Conservation (phyloP, 2,797 vertebrate species). For the Kryptopterus vitreolus region DNA sequence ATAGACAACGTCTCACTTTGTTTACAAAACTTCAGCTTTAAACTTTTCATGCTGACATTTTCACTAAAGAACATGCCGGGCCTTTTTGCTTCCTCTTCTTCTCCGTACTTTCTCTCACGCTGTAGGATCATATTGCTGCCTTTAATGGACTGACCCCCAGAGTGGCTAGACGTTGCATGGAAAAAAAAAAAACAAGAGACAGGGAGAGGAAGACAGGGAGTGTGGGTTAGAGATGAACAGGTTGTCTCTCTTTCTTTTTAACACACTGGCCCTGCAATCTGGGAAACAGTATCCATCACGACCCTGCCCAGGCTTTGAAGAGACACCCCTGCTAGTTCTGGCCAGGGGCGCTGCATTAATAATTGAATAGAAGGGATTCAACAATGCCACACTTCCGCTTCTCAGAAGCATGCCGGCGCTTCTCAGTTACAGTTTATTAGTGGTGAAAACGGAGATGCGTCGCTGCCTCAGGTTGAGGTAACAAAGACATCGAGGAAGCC, state of each 20-base stretch:
- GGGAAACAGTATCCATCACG: slow-evolving; percentile 57
- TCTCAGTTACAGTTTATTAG: slow-evolving; percentile 58
- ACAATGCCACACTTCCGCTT: slow-evolving; percentile 56
- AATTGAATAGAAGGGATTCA: slow-evolving; percentile 57
- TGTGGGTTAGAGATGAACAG: slow-evolving; percentile 41
- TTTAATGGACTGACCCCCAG: slow-evolving; percentile 50
- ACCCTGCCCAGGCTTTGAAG: slow-evolving; percentile 58
- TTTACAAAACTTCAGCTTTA: slow-evolving; percentile 31
- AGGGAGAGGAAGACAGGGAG: slow-evolving; percentile 33
- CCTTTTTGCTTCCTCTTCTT: slow-evolving; percentile 27
- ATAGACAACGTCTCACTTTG: neutral
- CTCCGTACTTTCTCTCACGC: slow-evolving; percentile 46
- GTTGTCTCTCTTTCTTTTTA: slow-evolving; percentile 51
- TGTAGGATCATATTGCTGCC: slow-evolving; percentile 53
- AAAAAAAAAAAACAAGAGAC: slow-evolving; percentile 38
- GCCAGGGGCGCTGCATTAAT: slow-evolving; percentile 59
- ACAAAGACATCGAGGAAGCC: slow-evolving; percentile 45
- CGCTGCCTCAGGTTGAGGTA: slow-evolving; percentile 34
- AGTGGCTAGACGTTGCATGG: slow-evolving; percentile 50
- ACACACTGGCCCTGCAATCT: slow-evolving; percentile 52
- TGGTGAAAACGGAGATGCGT: slow-evolving; percentile 49
- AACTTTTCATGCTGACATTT: slow-evolving; percentile 24
- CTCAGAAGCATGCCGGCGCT: slow-evolving; percentile 43
- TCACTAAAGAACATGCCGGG: slow-evolving; percentile 33
- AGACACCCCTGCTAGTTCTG: slow-evolving; percentile 55